Evolutionary conservation across 1,140 invertebrate species (phyloP).

Genomic region (Bombus superbus): DNA sequence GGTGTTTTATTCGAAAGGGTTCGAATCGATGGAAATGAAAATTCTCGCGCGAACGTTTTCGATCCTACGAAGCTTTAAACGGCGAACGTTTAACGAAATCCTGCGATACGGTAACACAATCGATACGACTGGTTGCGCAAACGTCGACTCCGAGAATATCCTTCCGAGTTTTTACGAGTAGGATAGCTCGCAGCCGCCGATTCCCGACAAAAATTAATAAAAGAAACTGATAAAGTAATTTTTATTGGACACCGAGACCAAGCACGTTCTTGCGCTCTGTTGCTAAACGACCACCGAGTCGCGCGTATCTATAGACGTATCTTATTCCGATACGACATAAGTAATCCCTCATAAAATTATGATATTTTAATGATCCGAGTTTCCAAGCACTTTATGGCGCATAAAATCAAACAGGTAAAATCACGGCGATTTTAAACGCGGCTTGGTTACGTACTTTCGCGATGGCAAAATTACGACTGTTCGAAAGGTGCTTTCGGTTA

Average conservation of each 20-base stretch:
- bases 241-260: neutral
- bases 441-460: slow-evolving; percentile 13
- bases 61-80: neutral
- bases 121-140: neutral
- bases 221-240: neutral
- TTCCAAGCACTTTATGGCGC: neutral
- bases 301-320: neutral
- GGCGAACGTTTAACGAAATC: neutral
- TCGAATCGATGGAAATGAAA: no score
- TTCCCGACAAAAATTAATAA: neutral
- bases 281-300: neutral
- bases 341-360: neutral
- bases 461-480: slow-evolving; percentile 2
- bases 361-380: slow-evolving; percentile 13
- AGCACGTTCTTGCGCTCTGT: neutral
- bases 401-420: slow-evolving; percentile 20
- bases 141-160: no score
- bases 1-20: no score
- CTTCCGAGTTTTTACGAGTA: neutral
- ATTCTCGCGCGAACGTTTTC: neutral
- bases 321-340: neutral
- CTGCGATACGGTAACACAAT: neutral
- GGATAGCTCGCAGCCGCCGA: neutral
- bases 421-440: neutral
- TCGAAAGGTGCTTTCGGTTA: neutral